Evolutionary conservation across 2,797 vertebrate genomes (phyloP), one percentile per base, ranked within the genome.

Genomic region (Enteromius trimaculatus): DNA sequence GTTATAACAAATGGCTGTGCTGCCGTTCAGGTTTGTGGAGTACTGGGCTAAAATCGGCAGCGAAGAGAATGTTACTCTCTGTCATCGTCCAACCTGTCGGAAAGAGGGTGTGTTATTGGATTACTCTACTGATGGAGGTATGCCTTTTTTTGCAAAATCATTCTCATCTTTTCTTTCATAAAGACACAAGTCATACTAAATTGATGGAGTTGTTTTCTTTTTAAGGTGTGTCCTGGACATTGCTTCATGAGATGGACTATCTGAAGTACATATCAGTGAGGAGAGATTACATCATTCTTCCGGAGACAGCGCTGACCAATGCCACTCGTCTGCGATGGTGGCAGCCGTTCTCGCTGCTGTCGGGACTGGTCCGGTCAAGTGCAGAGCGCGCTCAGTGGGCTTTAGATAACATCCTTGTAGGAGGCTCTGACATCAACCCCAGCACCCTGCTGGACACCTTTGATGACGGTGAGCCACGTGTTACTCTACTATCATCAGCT

Each of bases 241-340:
- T 99, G 85, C 95, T 99, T 31, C 98, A 99, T 13, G 98, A 99
- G 92, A 98, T 99, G 97, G 98, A 99, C 94, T 99, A 97, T 88
- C 95, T 98, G 37, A 99, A 99, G 90, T 99, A 99, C 13, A 95
- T 97, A 86, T 96, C 96, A 1, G 97, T 98, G 88, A 94, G 98
- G 85, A 96, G 98, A 9, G 98, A 99, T 91, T 99, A 99, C 82
- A 97, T 99, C 58, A 92, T 97, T 8, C 95, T 99, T 6, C 98
- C 98, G 0, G 97, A 98, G 85, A 95, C 91, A 0, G 96, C 98
- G 4, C 93, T 98, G 79, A 97, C 96, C 80, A 99, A 99, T 47
- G 96, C 96, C 8, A 99, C 98, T 0, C 96, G 98, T 9, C 91
- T 99, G 87, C 96, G 98, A 84, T 99, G 98, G 98, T 99, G 98